phyloP scores from a whole-genome alignment of 2,888 invertebrate genomes.

The Tipula unca region DNA sequence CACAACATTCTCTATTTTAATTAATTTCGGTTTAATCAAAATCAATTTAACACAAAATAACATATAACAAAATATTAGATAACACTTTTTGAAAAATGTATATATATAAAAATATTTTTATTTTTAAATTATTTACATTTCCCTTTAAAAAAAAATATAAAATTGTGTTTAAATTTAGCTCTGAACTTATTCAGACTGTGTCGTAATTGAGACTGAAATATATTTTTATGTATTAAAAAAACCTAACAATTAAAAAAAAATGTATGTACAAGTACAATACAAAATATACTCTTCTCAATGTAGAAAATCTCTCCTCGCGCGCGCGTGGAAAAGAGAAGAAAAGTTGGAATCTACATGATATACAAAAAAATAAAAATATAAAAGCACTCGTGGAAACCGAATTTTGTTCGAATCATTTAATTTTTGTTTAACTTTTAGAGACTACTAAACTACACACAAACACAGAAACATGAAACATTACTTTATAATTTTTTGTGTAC shows the following conservation, averaged over 20 bases:
- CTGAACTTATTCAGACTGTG: conserved; percentile 18
- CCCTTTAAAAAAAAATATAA: background rate
- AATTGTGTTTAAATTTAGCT: conserved; percentile 1
- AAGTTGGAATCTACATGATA: background rate
- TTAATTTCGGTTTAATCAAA: background rate
- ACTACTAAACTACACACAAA: background rate
- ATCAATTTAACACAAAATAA: background rate
- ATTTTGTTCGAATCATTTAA: background rate
- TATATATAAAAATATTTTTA: background rate
- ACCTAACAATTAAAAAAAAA: background rate
- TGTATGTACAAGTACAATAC: background rate
- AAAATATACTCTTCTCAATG: background rate
- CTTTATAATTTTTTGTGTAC: background rate
- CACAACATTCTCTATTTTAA: background rate
- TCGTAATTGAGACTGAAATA: conserved; percentile 19
- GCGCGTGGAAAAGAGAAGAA: background rate
- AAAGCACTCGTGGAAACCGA: conserved; percentile 1
- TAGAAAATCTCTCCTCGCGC: background rate
- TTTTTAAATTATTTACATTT: background rate
- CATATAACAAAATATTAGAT: conserved; percentile 9
- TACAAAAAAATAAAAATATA: background rate
- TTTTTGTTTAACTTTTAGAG: background rate
- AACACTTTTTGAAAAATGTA: conserved; percentile 14
- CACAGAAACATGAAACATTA: background rate
- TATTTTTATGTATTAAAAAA: conserved; percentile 14